Conservation (phyloP, 2,888 invertebrate genomes). For the Rhynchonema sp. region DNA sequence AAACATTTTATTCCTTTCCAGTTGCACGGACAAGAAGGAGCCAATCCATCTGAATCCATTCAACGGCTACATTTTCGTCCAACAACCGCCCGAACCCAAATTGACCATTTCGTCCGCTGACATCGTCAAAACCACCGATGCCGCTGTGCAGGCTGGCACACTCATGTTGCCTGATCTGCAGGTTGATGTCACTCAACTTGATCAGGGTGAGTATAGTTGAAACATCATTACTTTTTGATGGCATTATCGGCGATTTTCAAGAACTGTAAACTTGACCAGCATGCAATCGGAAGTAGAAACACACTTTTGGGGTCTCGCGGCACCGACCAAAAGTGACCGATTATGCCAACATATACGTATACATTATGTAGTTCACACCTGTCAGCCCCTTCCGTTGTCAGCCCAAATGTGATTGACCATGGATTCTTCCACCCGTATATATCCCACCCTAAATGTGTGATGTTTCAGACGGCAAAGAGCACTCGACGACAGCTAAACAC, state of each 20-base stretch:
- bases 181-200: slow-evolving; percentile 36
- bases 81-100: slow-evolving; percentile 61
- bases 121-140: slow-evolving; percentile 62
- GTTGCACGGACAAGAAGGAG: slow-evolving; percentile 50
- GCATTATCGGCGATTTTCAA: no score
- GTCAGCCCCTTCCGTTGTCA: no score
- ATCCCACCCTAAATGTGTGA: no score
- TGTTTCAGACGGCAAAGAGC: neutral
- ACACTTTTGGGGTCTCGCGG: no score
- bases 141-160: slow-evolving; percentile 64
- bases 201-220: slow-evolving; percentile 10
- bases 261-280: no score
- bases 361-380: no score
- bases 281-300: no score
- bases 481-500: slow-evolving; percentile 33
- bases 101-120: slow-evolving; percentile 42
- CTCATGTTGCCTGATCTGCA: slow-evolving; percentile 65
- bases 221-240: no score
- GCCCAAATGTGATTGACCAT: no score
- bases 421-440: no score
- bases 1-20: slow-evolving; percentile 26
- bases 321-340: no score
- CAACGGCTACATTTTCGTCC: slow-evolving; percentile 66
- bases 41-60: slow-evolving; percentile 52
- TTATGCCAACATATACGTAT: no score